These are phyloP conservation scores for Prostheceraeus crozeri DNA, from an alignment of 2,888 invertebrate species.

Conservation along the genomic window DNA sequence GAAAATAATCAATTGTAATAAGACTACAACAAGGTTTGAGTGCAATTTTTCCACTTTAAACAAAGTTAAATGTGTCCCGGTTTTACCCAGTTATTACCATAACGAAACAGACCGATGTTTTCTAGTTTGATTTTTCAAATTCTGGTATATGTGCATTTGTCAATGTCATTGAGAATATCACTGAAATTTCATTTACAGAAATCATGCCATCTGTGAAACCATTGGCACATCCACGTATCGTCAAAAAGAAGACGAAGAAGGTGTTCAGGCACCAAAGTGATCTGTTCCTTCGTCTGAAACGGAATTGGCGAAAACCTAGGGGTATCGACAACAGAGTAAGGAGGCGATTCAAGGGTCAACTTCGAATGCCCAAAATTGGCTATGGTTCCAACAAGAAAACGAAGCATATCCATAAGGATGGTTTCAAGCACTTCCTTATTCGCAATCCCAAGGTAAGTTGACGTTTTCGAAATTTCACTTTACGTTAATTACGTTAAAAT, in stretches of 20 bases:
- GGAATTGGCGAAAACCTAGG: constrained; percentile 98
- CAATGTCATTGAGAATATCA: no score
- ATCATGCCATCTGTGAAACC: constrained; percentile 46
- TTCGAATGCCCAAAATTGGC: constrained; percentile 97
- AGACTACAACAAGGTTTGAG: no score
- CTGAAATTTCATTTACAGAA: no score
- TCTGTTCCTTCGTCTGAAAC: constrained; percentile 27
- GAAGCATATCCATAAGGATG: constrained; percentile 91
- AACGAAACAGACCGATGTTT: no score
- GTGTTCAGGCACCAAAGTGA: constrained; percentile 98
- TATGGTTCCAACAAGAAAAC: constrained; percentile 91
- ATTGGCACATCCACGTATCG: constrained; percentile 61
- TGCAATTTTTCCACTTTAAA: no score
- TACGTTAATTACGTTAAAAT: no score
- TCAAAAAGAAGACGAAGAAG: constrained; percentile 95
- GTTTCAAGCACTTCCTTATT: constrained; percentile 87
- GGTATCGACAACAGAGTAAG: constrained; percentile 99
- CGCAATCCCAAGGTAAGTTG: constrained; percentile 70
- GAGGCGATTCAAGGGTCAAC: constrained; percentile 96
- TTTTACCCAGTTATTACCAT: no score
- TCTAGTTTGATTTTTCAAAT: no score
- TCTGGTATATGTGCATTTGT: no score
- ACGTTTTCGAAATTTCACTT: no score
- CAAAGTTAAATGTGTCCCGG: no score
- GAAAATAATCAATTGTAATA: no score